Percentiles rank a stretch among this genome's conserved stretches.
Evolutionary conservation across 2,888 invertebrate genomes (phyloP).

Genomic region (Macrosiphum euphorbiae): DNA sequence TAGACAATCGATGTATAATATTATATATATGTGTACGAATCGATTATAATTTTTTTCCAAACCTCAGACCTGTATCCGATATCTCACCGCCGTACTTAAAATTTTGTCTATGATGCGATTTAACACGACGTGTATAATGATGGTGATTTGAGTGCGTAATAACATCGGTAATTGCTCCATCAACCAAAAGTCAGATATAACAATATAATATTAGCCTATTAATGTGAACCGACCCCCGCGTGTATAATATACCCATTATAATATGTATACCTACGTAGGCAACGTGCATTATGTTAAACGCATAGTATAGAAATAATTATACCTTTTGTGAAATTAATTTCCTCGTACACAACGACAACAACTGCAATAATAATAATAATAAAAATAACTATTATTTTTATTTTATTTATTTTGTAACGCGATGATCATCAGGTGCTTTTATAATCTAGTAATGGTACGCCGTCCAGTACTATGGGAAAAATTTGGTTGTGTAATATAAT

Average conservation of each 20-base stretch:
- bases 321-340: background rate
- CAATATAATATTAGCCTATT: background rate
- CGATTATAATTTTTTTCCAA: background rate
- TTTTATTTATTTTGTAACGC: conserved; percentile 9
- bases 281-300: background rate
- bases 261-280: background rate
- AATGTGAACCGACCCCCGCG: background rate
- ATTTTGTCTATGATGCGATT: background rate
- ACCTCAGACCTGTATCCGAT: background rate
- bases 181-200: background rate
- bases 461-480: background rate
- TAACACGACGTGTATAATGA: background rate
- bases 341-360: background rate
- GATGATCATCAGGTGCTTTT: background rate
- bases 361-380: background rate
- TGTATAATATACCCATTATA: background rate
- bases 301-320: background rate
- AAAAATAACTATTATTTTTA: background rate
- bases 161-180: background rate
- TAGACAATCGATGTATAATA: background rate
- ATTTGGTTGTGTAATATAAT: background rate
- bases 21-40: background rate
- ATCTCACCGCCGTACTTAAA: background rate
- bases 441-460: background rate
- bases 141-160: background rate